Base-by-base conservation (phyloP, 2,888 invertebrate genomes). In the Campoletis raptor region DNA sequence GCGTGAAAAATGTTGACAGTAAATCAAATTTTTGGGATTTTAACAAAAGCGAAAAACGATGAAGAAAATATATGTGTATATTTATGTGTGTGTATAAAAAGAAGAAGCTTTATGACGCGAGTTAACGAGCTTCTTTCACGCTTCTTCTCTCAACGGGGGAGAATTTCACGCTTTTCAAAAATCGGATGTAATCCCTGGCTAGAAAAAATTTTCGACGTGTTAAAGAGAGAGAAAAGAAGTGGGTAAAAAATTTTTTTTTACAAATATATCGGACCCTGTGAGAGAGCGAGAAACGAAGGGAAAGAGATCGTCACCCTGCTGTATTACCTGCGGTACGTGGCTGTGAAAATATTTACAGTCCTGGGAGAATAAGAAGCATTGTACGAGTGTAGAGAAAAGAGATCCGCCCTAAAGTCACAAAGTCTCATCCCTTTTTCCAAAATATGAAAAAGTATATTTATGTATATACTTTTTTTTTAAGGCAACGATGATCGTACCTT, bases 281-380 rank as follows among this genome's bases (percentile, higher is more conserved):
- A 12, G 45, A 36, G 69, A 73, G 18, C 64, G 45, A 69, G 52
- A 64, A 77, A 54, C 15, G 52, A 73, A 54, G 67, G 66, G 54
- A 67, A 81, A 74, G 77, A 77, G 76, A 83, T 70, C 85, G 73
- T 83, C 85, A 79, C 61, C 74, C 83, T 52, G 70, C 83, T 52
- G 36, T 18, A 42, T 82, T 85, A 85, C 85, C 86, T 85, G 86
- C 76, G 89, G 90, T 90, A 90, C 91, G 91, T 92, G 90, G 90
- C 91, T 92, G 92, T 92, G 91, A 92, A 93, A 93, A 93, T 93
- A 93, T 93, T 93, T 93, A 89, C 91, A 90, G 90, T 90, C 90
- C 87, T 81, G 85, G 82, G 85, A 89, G 89, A 88, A 89, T 88
- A 83, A 81, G 78, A 21, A 42, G 54, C 85, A 88, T 85, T 89